A percentile compares a stretch with the other conserved stretches of the same genome.
These are phyloP conservation scores for Schrankia costaestrigalis DNA, from an alignment of 2,888 invertebrate genomes.

Conservation along the genomic window DNA sequence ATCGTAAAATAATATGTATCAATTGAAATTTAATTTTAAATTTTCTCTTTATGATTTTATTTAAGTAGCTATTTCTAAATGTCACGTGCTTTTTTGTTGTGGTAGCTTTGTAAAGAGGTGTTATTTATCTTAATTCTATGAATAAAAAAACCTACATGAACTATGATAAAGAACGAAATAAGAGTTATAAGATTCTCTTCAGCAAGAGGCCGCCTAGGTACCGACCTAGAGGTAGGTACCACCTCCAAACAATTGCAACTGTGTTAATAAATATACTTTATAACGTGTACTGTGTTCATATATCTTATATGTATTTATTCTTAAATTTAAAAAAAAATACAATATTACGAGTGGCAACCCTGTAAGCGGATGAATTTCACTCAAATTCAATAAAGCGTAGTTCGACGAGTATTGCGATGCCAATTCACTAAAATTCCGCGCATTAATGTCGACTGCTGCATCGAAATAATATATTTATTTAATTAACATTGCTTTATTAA, in stretches of 20 bases:
- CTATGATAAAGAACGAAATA: too few relatives aligned
- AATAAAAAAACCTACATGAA: too few relatives aligned
- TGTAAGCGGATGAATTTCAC: slow-evolving; percentile 30
- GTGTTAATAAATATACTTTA: too few relatives aligned
- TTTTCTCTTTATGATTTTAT: slow-evolving; percentile 11
- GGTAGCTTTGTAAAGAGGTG: too few relatives aligned
- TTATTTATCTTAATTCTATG: too few relatives aligned
- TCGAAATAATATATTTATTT: slow-evolving; percentile 37
- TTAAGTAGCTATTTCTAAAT: slow-evolving; percentile 6
- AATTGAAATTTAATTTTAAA: slow-evolving; percentile 60
- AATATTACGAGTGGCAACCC: slow-evolving; percentile 26
- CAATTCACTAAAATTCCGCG: slow-evolving; percentile 26
- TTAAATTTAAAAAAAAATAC: too few relatives aligned
- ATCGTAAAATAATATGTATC: slow-evolving; percentile 71
- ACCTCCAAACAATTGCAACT: too few relatives aligned
- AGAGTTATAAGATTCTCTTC: too few relatives aligned
- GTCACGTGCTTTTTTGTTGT: slow-evolving; percentile 2
- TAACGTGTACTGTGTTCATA: too few relatives aligned
- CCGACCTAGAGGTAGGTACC: too few relatives aligned
- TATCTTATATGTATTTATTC: too few relatives aligned
- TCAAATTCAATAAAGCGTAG: slow-evolving; percentile 30
- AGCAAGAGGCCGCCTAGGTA: too few relatives aligned
- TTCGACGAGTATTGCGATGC: slow-evolving; percentile 21
- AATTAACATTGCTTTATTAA: slow-evolving; percentile 53
- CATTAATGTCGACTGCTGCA: slow-evolving; percentile 13